A percentile compares a stretch with the other conserved stretches of the same genome.
Conservation (phyloP, 2,888 invertebrate genomes). For the Malacosoma neustria region DNA sequence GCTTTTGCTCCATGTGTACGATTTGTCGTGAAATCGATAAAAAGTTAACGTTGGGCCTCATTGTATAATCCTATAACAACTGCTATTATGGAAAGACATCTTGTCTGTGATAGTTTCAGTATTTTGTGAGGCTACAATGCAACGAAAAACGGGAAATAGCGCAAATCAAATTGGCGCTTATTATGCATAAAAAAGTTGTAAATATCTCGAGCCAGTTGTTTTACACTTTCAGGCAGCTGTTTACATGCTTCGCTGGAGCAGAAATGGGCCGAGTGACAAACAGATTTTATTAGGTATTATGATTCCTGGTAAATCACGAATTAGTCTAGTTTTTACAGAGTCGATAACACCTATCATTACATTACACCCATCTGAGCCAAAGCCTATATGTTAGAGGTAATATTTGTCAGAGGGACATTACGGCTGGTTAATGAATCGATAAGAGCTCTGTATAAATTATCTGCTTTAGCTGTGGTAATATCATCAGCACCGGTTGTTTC, state of each 20-base stretch:
- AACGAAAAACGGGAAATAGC: slow-evolving; percentile 12
- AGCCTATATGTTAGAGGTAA: too few species aligned
- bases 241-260: slow-evolving; percentile 26
- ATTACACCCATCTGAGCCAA: too few species aligned
- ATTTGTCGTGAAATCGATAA: too few species aligned
- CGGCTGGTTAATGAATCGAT: too few species aligned
- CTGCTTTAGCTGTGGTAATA: background rate
- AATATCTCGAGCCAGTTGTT: slow-evolving; percentile 25
- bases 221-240: slow-evolving; percentile 20
- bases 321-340: slow-evolving; percentile 21
- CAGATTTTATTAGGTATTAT: slow-evolving; percentile 24
- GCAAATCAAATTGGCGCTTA: slow-evolving; percentile 13
- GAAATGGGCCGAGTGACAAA: slow-evolving; percentile 28
- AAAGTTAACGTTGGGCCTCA: too few species aligned
- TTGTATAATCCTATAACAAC: too few species aligned
- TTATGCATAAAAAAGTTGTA: slow-evolving; percentile 20
- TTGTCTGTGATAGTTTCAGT: slow-evolving; percentile 8
- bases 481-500: too few species aligned
- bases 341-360: too few species aligned
- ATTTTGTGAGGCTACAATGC: slow-evolving; percentile 8
- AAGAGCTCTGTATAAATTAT: too few species aligned
- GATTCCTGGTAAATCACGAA: slow-evolving; percentile 19
- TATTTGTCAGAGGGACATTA: too few species aligned
- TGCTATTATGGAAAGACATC: slow-evolving; percentile 6
- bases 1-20: too few species aligned